These are phyloP conservation scores for Characodon lateralis DNA, from an alignment of 2,797 vertebrate genomes.

Conservation along the genomic window DNA sequence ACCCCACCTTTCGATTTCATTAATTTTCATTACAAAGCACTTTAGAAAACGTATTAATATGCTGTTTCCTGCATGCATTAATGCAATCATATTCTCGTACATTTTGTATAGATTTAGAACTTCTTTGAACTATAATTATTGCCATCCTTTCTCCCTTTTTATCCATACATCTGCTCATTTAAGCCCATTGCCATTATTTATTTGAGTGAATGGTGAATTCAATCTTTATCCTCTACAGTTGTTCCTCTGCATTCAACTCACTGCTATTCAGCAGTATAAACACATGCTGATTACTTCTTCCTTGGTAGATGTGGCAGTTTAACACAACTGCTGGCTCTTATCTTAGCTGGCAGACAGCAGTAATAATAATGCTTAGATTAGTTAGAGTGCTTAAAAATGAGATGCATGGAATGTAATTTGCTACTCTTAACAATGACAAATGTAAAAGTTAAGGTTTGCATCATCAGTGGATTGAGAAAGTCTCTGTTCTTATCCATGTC, in stretches of 20 bases:
- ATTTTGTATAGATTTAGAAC: background rate
- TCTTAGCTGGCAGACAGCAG: constrained; percentile 28
- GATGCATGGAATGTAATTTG: constrained; percentile 8
- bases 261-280: constrained; percentile 10
- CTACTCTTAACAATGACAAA: constrained; percentile 5
- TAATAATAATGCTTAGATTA: constrained; percentile 9
- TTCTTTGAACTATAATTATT: background rate
- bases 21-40: background rate
- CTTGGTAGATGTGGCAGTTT: background rate
- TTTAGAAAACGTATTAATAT: background rate
- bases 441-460: background rate
- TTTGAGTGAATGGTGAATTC: background rate
- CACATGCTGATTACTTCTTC: background rate
- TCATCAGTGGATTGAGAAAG: constrained; percentile 3
- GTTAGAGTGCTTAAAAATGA: constrained; percentile 10
- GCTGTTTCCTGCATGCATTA: background rate
- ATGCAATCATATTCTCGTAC: background rate
- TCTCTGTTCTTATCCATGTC: background rate
- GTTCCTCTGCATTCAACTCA: background rate
- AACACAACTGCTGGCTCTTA: constrained; percentile 21
- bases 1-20: background rate
- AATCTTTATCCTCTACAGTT: background rate
- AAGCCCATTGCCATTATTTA: background rate
- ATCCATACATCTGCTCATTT: background rate
- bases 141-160: background rate